Evolutionary conservation across 2,113 vertebrate genomes (phyloP).

Genomic region (Cryptotis parvus): DNA sequence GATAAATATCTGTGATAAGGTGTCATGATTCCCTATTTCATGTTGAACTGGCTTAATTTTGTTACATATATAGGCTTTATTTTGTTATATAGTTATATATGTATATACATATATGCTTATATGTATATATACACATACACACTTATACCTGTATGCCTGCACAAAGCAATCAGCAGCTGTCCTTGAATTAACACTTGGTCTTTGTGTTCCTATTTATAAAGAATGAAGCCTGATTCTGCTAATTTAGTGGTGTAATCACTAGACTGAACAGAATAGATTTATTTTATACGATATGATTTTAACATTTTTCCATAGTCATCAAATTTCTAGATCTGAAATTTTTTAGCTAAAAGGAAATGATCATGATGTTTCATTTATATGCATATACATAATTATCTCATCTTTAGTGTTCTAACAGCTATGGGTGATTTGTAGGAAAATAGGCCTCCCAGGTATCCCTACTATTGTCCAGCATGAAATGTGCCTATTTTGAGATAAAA

Average conservation of each 20-base stretch:
- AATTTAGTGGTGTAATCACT: conserved; percentile 28
- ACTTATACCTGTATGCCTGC: too few species aligned
- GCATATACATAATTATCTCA: background rate
- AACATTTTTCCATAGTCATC: background rate
- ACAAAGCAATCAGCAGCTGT: conserved; percentile 47
- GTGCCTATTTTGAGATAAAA: background rate
- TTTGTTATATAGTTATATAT: too few species aligned
- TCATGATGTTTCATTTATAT: background rate
- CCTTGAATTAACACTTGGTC: conserved; percentile 34
- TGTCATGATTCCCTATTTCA: background rate
- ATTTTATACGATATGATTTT: background rate
- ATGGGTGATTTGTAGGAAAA: conserved; percentile 26
- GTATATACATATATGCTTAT: background rate
- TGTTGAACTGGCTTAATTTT: background rate
- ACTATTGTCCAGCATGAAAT: background rate
- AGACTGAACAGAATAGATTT: background rate
- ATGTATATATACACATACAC: too few species aligned
- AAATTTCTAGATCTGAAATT: conserved; percentile 13
- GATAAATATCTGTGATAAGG: background rate
- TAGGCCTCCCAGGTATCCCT: background rate
- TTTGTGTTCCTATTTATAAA: conserved; percentile 67
- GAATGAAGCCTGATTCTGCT: conserved; percentile 29
- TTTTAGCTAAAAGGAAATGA: conserved; percentile 9
- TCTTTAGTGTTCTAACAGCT: background rate
- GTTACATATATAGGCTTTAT: background rate